These are phyloP conservation scores for Clamator glandarius DNA, from an alignment of 2,797 vertebrate species.

Conservation along the genomic window DNA sequence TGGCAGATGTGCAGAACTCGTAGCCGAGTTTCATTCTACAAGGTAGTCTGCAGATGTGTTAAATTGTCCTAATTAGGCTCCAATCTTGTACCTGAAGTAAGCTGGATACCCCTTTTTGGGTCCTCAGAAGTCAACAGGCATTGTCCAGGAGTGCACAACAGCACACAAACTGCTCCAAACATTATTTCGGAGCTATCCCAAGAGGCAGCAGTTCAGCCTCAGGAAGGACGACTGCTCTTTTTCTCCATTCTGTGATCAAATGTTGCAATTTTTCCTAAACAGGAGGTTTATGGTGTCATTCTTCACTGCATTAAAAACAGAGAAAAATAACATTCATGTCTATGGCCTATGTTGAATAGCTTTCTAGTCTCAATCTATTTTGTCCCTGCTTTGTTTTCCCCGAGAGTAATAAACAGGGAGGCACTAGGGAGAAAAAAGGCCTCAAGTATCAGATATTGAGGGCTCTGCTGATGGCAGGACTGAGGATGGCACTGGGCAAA, in stretches of 20 bases:
- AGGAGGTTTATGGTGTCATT: background rate
- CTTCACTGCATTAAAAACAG: background rate
- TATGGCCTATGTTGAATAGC: background rate
- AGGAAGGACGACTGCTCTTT: background rate
- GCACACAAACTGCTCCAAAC: rapidly evolving
- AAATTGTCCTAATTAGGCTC: background rate
- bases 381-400: background rate
- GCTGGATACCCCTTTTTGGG: background rate
- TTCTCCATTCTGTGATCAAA: background rate
- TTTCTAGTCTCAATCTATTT: background rate
- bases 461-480: background rate
- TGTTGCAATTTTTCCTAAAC: background rate
- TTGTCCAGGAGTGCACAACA: background rate
- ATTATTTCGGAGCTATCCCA: background rate
- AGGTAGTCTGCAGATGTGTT: background rate
- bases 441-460: background rate
- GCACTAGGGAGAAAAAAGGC: background rate
- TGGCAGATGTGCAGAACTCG: background rate
- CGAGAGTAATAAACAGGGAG: background rate
- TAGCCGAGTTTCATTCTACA: background rate
- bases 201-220: background rate
- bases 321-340: background rate
- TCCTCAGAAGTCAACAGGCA: background rate
- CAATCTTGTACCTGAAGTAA: background rate
- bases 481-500: background rate